Evolutionary conservation across 2,888 invertebrate genomes (phyloP).

Genomic region (Seira sanloemensis): DNA sequence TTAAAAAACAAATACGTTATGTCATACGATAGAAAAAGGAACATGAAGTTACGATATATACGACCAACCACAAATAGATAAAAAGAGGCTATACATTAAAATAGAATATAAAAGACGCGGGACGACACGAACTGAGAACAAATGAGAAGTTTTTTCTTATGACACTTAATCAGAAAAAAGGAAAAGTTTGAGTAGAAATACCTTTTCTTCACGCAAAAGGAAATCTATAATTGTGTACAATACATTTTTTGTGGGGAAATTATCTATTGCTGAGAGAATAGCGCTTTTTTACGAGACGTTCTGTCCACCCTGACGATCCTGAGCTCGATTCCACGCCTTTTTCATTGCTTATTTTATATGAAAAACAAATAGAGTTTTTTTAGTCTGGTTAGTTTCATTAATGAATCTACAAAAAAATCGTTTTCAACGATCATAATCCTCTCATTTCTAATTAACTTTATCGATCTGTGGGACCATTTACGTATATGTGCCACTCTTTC

Average conservation of each 20-base stretch:
- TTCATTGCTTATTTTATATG: slow-evolving; percentile 69
- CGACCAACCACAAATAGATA: slow-evolving; percentile 32
- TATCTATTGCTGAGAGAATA: slow-evolving; percentile 58
- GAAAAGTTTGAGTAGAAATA: slow-evolving; percentile 62
- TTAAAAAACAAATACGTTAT: not conserved
- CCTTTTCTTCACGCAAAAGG: slow-evolving; percentile 70
- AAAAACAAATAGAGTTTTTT: slow-evolving; percentile 5
- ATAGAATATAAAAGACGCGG: slow-evolving; percentile 29
- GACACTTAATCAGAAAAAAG: slow-evolving; percentile 41
- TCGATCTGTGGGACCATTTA: too few relatives aligned
- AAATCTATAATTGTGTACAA: slow-evolving; percentile 55
- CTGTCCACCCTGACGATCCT: slow-evolving; percentile 71
- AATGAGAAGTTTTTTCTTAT: too few relatives aligned
- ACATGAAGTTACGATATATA: not conserved
- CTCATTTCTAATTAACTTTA: not conserved
- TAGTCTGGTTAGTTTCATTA: not conserved
- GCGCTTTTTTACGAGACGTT: slow-evolving; percentile 65
- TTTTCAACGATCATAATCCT: not conserved
- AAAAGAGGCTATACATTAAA: slow-evolving; percentile 18
- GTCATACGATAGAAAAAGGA: not conserved
- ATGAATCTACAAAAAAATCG: not conserved
- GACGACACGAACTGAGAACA: slow-evolving; percentile 55
- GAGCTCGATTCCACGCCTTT: slow-evolving; percentile 74
- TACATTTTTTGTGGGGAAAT: slow-evolving; percentile 51
- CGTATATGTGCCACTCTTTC: not conserved